Evolutionary conservation across 1,140 invertebrate species (phyloP).

Genomic region (Drosophila kanapiae): DNA sequence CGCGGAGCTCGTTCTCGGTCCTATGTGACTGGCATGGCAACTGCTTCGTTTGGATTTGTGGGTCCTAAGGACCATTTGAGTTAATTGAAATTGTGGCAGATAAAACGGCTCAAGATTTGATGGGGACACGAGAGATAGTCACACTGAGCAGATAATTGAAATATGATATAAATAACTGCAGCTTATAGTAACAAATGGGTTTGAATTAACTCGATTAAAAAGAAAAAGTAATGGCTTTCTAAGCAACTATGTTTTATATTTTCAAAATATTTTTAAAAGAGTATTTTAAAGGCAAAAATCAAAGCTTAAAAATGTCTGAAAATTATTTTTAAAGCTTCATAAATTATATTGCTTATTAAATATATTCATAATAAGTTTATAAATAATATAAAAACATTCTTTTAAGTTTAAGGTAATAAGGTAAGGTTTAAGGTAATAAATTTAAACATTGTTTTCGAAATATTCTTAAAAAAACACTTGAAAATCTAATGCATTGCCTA

Average conservation of each 20-base stretch:
- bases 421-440: no score
- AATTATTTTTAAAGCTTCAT: no score
- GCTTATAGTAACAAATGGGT: not conserved
- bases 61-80: constrained; percentile 38
- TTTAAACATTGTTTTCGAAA: no score
- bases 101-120: constrained; percentile 42
- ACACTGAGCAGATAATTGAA: constrained; percentile 24
- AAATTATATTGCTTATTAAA: no score
- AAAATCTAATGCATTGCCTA: no score
- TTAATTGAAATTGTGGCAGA: constrained; percentile 66
- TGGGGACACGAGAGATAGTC: constrained; percentile 11
- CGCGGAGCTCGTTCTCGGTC: constrained; percentile 4
- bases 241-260: not conserved
- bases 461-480: no score
- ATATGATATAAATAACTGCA: constrained; percentile 12
- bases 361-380: no score
- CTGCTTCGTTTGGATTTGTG: constrained; percentile 28
- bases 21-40: constrained; percentile 64
- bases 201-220: not conserved
- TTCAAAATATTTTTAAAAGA: not conserved
- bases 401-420: no score
- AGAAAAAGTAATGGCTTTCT: no score
- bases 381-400: no score
- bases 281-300: no score
- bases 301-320: no score